phyloP scores from a whole-genome alignment of 2,797 vertebrate species.

The Semaprochilodus insignis region DNA sequence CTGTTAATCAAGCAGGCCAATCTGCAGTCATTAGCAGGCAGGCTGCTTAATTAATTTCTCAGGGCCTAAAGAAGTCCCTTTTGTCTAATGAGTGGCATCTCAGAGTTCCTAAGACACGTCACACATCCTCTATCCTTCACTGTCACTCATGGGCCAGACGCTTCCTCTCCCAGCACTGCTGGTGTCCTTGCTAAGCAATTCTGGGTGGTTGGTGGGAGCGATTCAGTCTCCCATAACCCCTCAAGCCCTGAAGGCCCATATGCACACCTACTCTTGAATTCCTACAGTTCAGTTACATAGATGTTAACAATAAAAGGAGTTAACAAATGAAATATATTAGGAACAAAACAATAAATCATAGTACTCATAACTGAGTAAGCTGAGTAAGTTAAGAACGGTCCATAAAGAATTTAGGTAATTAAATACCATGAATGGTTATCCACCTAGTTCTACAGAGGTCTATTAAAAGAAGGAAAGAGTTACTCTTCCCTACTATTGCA shows the following conservation, averaged over 20 bases:
- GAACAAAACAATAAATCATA: not conserved
- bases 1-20: conserved; percentile 49
- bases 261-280: not conserved
- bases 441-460: not conserved
- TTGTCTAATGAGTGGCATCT: conserved; percentile 39
- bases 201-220: not conserved
- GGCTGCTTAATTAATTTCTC: conserved; percentile 52
- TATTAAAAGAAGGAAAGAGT: not conserved
- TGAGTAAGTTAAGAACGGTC: not conserved
- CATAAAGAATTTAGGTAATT: not conserved
- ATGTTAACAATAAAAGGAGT: too few relatives aligned
- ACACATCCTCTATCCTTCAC: conserved; percentile 22
- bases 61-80: conserved; percentile 34
- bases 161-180: not conserved
- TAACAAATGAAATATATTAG: not conserved
- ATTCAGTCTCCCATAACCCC: not conserved
- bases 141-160: conserved; percentile 1
- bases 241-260: not conserved
- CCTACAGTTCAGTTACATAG: not conserved
- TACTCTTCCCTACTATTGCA: not conserved
- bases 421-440: not conserved
- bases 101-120: not conserved
- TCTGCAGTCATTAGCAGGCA: conserved; percentile 50
- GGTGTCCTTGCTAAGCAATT: not conserved
- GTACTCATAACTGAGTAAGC: not conserved